A percentile compares a stretch with the other conserved stretches of the same genome.
These are phyloP conservation scores for Hiodon alosoides DNA, from an alignment of 2,113 vertebrate genomes.

Conservation along the genomic window DNA sequence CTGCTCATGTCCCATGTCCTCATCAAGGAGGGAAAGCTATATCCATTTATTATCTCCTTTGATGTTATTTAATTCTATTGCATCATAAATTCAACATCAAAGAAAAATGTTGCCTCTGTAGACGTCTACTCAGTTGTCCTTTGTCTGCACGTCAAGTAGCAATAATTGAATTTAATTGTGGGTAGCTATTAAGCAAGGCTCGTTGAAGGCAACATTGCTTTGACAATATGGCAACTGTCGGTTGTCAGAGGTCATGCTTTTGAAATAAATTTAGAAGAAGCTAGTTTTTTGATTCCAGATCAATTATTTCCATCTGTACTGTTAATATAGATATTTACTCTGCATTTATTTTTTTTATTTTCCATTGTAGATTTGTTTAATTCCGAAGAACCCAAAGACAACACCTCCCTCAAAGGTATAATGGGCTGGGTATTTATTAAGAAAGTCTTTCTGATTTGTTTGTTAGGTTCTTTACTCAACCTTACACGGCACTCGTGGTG, in stretches of 20 bases:
- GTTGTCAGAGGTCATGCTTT: background rate
- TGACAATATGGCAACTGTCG: background rate
- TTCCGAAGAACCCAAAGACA: too few relatives aligned
- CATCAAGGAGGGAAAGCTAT: slow-evolving; percentile 2
- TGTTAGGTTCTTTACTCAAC: too few relatives aligned
- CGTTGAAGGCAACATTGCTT: background rate
- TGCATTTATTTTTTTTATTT: too few relatives aligned
- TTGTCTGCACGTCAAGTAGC: slow-evolving; percentile 20
- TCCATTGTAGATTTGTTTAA: too few relatives aligned
- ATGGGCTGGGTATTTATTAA: too few relatives aligned
- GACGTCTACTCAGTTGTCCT: slow-evolving; percentile 1
- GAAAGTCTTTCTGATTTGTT: too few relatives aligned
- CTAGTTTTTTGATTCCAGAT: background rate
- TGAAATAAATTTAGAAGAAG: background rate
- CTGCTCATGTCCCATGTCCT: background rate
- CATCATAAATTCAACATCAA: slow-evolving; percentile 22
- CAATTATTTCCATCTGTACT: background rate
- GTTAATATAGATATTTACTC: background rate
- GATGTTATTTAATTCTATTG: slow-evolving; percentile 14
- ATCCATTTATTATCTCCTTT: slow-evolving; percentile 13
- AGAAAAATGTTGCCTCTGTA: slow-evolving; percentile 11
- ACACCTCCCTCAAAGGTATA: too few relatives aligned
- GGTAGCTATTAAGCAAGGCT: background rate
- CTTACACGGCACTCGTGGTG: too few relatives aligned
- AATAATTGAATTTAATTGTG: slow-evolving; percentile 22